Evolutionary conservation across 2,797 vertebrate species (phyloP).

Genomic region (Meriones psammophilus): DNA sequence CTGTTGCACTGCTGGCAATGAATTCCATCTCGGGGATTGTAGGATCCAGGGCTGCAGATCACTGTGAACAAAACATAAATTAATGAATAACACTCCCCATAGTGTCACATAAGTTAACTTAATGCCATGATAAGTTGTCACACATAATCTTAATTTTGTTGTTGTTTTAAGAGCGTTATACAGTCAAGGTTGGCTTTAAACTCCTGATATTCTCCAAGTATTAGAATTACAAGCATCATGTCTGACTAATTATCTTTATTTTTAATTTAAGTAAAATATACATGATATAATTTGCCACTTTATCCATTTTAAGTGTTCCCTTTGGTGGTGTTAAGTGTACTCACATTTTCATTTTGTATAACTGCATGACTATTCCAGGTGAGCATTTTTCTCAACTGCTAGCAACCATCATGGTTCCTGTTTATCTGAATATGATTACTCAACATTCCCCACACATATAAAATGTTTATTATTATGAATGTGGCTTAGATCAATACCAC

Average conservation of each 20-base stretch:
- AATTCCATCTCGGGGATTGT: slow-evolving; percentile 81
- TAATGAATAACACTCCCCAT: not conserved
- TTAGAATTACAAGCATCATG: not conserved
- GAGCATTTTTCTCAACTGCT: rapidly evolving
- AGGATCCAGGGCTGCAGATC: slow-evolving; percentile 85
- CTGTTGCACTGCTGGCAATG: slow-evolving; percentile 79
- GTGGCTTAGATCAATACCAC: too few species aligned
- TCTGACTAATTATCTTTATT: not conserved
- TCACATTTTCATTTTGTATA: not conserved
- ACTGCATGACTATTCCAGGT: not conserved
- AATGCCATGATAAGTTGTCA: not conserved
- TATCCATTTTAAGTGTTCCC: not conserved
- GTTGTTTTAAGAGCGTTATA: not conserved
- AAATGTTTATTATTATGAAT: not conserved
- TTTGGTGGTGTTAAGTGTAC: not conserved
- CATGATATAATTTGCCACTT: not conserved
- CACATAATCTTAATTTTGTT: not conserved
- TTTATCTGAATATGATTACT: not conserved
- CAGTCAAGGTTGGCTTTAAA: not conserved
- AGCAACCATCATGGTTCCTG: not conserved
- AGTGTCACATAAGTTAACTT: not conserved
- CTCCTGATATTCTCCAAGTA: not conserved
- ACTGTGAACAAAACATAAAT: slow-evolving; percentile 62
- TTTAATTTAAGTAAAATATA: not conserved
- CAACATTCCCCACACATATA: not conserved